Base-by-base conservation (phyloP, 2,888 invertebrate species). In the Brachypalpus laphriformis region DNA sequence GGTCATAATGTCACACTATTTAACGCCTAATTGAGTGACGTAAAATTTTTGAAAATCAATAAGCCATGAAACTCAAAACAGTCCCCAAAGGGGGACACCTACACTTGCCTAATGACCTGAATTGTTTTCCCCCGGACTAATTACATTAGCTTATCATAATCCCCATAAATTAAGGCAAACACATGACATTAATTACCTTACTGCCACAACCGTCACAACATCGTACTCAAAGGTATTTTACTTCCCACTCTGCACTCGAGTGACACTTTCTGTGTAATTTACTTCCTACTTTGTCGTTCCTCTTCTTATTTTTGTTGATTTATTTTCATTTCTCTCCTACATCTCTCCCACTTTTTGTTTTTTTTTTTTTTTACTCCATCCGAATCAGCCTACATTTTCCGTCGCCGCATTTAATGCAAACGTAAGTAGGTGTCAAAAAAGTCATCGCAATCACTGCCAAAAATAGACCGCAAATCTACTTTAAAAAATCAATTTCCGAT, bases 391-490 rank as follows among this genome's bases (percentile, higher is more conserved):
- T 74, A 74, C 78, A 78, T 83, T 61, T 59, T 71, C 18, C 56
- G 47, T 51, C 45, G 14, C 5, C 20, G 37, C n/a, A 20, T 31
- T 28, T 7, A 9, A 34, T 47, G 28, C 18, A 68, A 63, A 63
- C 28, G 40, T 56, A 57, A 47, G 82, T 83, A 68, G 82, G 78
- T 83, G 78, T 72, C 61, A 77, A 25, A 76, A 57, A 65, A 37
- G 61, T 65, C 49, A 71, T 63, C 59, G 25, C 40, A 42, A 54
- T 61, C 61, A 40, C 54, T 68, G 78, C 83, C 78, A 83, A 83
- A 82, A 80, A 80, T 80, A 70, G 74, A 78, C 31, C 70, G 45
- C 28, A 57, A 66, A 47, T 47, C 51, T 22, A 54, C 28, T 8
- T 9, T 28, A n/a, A 70, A n/a, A 37, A 49, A 56, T 20, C 34